Percentiles rank a stretch among this genome's conserved stretches.
Conservation (phyloP, 2,113 vertebrate genomes). For the Cheirogaleus medius region DNA sequence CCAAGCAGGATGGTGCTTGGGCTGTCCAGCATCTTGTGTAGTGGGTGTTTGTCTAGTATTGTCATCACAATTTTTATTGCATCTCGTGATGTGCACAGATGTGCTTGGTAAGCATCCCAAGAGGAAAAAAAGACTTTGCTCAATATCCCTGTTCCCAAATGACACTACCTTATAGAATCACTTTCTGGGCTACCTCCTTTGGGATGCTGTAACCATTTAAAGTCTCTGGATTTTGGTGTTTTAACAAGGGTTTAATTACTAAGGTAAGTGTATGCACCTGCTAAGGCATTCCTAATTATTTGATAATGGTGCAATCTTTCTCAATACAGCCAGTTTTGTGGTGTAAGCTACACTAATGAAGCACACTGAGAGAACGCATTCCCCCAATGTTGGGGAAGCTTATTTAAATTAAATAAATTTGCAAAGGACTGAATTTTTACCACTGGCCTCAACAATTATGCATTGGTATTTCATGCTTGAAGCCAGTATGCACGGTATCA, state of each 20-base stretch:
- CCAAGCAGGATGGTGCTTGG: slow-evolving; percentile 51
- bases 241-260: slow-evolving; percentile 98
- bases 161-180: slow-evolving; percentile 85
- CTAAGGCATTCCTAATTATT: slow-evolving; percentile 93
- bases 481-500: not conserved
- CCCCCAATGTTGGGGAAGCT: slow-evolving; percentile 81
- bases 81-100: slow-evolving; percentile 85
- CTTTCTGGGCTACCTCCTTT: slow-evolving; percentile 91
- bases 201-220: slow-evolving; percentile 91
- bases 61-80: slow-evolving; percentile 84
- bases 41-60: slow-evolving; percentile 80
- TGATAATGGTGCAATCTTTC: slow-evolving; percentile 92
- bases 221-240: slow-evolving; percentile 95
- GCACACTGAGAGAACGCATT: slow-evolving; percentile 86
- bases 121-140: slow-evolving; percentile 82
- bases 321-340: slow-evolving; percentile 89
- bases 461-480: slow-evolving; percentile 23
- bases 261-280: slow-evolving; percentile 96
- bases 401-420: slow-evolving; percentile 86
- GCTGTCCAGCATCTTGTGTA: slow-evolving; percentile 64
- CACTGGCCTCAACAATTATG: slow-evolving; percentile 74
- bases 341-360: slow-evolving; percentile 89
- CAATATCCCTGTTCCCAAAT: slow-evolving; percentile 83
- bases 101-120: slow-evolving; percentile 85
- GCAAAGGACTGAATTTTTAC: slow-evolving; percentile 79